These are phyloP conservation scores for Stenopsyche tienmushanensis DNA, from an alignment of 1,140 invertebrate genomes.

Conservation along the genomic window DNA sequence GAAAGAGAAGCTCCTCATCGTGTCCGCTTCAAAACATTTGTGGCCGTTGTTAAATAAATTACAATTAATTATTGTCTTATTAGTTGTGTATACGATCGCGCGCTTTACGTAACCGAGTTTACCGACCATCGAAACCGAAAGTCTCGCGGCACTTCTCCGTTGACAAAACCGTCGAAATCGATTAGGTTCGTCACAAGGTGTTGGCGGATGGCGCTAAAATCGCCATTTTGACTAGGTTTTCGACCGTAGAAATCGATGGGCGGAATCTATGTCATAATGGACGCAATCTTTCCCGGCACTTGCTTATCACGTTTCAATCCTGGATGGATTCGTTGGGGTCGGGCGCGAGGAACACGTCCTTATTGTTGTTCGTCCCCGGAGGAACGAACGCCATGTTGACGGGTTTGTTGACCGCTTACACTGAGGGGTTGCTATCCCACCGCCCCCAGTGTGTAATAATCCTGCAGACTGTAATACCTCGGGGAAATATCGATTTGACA, in stretches of 20 bases:
- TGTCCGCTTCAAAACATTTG: not conserved
- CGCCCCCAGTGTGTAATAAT: not conserved
- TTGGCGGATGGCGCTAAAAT: not conserved
- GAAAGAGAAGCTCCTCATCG: not conserved
- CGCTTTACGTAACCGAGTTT: not conserved
- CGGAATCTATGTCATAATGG: not conserved
- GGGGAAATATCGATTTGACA: not conserved
- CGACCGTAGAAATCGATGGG: not conserved
- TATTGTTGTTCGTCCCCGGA: no score
- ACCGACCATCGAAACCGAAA: not conserved
- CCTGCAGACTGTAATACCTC: not conserved
- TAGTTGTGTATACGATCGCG: not conserved
- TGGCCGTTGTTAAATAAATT: not conserved
- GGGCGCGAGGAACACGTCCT: no score
- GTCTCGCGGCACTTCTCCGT: not conserved
- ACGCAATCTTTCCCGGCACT: not conserved
- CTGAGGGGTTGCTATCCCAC: not conserved
- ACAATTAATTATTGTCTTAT: not conserved
- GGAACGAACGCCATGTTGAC: not conserved
- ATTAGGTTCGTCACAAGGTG: not conserved
- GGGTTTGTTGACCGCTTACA: not conserved
- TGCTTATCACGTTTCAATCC: no score
- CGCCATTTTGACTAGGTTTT: not conserved
- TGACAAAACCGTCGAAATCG: not conserved
- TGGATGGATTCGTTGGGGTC: no score